phyloP scores from a whole-genome alignment of 30 jellyfish, hydroid and myxozoan species.

The Cassiopea xamachana region DNA sequence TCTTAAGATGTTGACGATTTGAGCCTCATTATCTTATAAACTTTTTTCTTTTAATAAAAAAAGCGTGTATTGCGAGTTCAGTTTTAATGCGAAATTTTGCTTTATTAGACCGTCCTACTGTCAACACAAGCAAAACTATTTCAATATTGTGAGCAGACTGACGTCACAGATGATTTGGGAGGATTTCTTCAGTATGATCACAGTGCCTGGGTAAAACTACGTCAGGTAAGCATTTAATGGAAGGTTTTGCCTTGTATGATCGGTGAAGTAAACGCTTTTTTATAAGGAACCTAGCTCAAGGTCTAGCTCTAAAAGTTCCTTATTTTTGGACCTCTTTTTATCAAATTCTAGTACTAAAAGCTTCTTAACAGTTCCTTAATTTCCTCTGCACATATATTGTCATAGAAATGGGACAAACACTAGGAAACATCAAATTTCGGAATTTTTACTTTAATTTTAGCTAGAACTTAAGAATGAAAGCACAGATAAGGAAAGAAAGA shows the following conservation, averaged over 20 bases:
- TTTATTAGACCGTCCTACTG: conserved; percentile 57
- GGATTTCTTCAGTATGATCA: conserved; percentile 78
- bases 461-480: too few species aligned
- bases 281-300: neutral
- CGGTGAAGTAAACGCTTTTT: neutral
- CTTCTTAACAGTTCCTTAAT: too few species aligned
- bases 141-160: conserved; percentile 72
- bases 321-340: too few species aligned
- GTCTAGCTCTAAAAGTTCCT: too few species aligned
- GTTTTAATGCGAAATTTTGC: neutral
- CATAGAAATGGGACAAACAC: too few species aligned
- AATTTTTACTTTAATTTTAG: too few species aligned
- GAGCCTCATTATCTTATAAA: neutral
- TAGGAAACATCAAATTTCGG: too few species aligned
- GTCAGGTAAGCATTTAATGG: conserved; percentile 43
- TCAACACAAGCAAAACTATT: conserved; percentile 64
- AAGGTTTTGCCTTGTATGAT: too few species aligned
- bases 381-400: too few species aligned
- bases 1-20: too few species aligned
- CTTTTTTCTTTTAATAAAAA: neutral
- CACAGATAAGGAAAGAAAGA: too few species aligned
- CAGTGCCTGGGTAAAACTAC: conserved; percentile 71
- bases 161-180: conserved; percentile 60
- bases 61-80: neutral
- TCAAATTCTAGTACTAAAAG: too few species aligned